Conservation (phyloP, 2,888 invertebrate genomes). For the Reticulitermes lucifugus region DNA sequence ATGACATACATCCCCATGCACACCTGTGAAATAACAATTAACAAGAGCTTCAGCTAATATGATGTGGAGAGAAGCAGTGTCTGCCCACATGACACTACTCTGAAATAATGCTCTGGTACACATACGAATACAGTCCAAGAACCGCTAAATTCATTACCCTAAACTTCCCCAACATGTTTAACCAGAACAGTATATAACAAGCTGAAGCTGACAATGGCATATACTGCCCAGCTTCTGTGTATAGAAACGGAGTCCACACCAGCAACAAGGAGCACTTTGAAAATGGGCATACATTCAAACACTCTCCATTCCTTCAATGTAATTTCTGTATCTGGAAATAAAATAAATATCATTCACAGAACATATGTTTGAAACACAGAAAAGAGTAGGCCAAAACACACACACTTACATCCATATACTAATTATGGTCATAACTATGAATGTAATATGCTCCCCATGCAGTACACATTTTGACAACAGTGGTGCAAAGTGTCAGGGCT, state of each 20-base stretch:
- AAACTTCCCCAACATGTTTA: not conserved
- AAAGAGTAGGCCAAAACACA: too few species aligned
- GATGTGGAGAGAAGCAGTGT: slow-evolving; percentile 30
- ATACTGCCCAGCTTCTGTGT: not conserved
- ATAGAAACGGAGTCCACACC: slow-evolving; percentile 12
- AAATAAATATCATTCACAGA: not conserved
- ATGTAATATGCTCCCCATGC: too few species aligned
- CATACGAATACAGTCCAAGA: not conserved
- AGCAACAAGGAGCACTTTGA: slow-evolving; percentile 26
- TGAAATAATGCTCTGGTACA: slow-evolving; percentile 13
- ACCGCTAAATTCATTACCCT: not conserved
- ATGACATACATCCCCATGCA: slow-evolving; percentile 27
- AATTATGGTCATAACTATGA: too few species aligned
- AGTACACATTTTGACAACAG: too few species aligned
- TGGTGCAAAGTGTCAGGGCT: too few species aligned
- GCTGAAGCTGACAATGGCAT: slow-evolving; percentile 8
- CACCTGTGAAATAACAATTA: slow-evolving; percentile 26
- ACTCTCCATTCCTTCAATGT: slow-evolving; percentile 9
- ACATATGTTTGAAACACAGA: too few species aligned
- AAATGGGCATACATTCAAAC: slow-evolving; percentile 20
- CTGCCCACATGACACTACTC: slow-evolving; percentile 6
- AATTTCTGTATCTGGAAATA: not conserved
- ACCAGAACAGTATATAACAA: slow-evolving; percentile 4
- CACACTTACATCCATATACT: too few species aligned
- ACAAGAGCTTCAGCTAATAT: slow-evolving; percentile 36